phyloP scores from a whole-genome alignment of 1,140 invertebrate species.

The Macrocentrus cingulum region DNA sequence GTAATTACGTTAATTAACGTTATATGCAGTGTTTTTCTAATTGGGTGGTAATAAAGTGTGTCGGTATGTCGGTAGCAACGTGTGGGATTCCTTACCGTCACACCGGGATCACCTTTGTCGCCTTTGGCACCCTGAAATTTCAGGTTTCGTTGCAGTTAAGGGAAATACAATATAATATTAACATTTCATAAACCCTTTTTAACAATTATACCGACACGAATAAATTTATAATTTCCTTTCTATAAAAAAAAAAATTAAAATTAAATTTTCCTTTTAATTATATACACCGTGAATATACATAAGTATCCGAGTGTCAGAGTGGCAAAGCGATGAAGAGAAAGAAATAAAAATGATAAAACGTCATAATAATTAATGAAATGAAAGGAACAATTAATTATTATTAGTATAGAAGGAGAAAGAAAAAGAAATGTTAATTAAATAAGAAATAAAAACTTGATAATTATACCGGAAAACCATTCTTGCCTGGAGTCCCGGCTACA shows the following conservation, averaged over 20 bases:
- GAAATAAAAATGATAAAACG: no score
- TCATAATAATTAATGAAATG: conserved; percentile 4
- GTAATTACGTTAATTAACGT: neutral
- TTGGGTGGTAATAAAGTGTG: conserved; percentile 6
- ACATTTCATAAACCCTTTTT: no score
- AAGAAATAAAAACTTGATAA: conserved; percentile 55
- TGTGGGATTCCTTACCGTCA: conserved; percentile 64
- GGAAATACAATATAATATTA: no score
- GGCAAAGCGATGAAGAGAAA: no score
- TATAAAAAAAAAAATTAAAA: no score
- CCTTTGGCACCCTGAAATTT: conserved; percentile 69
- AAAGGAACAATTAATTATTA: neutral
- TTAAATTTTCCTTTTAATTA: no score
- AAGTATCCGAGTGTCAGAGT: no score
- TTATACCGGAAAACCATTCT: conserved; percentile 86
- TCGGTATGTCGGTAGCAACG: neutral
- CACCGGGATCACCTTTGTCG: conserved; percentile 67
- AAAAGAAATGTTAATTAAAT: conserved; percentile 46
- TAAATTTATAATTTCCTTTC: no score
- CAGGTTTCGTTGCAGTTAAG: conserved; percentile 41
- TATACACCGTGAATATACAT: no score
- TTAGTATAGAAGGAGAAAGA: conserved; percentile 35
- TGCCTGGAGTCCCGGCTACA: conserved; percentile 74
- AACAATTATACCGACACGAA: neutral
- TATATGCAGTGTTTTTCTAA: neutral